Base-by-base conservation (phyloP, 92 coral and sea anemone species). In the Palythoa grandiflora region DNA sequence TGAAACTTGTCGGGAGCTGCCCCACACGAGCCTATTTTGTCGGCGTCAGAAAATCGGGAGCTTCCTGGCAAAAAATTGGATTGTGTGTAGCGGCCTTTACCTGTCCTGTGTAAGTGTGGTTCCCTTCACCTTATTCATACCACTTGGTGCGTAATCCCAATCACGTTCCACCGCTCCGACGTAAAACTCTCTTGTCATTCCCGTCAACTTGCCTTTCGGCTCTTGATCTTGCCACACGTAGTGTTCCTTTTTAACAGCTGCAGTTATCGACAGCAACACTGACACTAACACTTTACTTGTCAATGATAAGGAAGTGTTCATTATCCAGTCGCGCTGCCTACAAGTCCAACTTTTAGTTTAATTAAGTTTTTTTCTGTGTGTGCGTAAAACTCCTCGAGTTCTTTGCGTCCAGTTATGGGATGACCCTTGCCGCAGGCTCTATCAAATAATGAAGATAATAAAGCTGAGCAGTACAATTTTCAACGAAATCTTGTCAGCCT, bases 131-230 rank as follows among this genome's bases (percentile, higher is more conserved):
- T 39, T 79, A 71, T 91, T 91, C 36, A 65, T 73, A 1, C 94
- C 93, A 39, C 86, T 89, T 0, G 96, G 96, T 1, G 92, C 96
- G 54, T 93, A 93, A 57, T 93, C 88, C 96, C 96, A 93, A 10
- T 73, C 91, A 44, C 44, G 78, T 73, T 91, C 94, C 13, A 89
- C 94, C 9, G 96, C 96, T 40, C 91, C 94, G 36, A 93, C 87
- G 87, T 78, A 91, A 66, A 80, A 91, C 21, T 80, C 79, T 53
- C 93, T 59, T 3, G 75, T 87, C 4, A 3, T 14, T 37, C 73
- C 75, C 86, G 75, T 65, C 47, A 66, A 3, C 6, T 63, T 71
- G 20, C 75, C 59, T 13, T 15, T 16, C 13, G 75, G 75, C 19
- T 40, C 86, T 8, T 66, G 57, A 11, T 81, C 86, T 39, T 66